Base-by-base conservation (phyloP, 2,888 invertebrate genomes). In the Molorchus minor region DNA sequence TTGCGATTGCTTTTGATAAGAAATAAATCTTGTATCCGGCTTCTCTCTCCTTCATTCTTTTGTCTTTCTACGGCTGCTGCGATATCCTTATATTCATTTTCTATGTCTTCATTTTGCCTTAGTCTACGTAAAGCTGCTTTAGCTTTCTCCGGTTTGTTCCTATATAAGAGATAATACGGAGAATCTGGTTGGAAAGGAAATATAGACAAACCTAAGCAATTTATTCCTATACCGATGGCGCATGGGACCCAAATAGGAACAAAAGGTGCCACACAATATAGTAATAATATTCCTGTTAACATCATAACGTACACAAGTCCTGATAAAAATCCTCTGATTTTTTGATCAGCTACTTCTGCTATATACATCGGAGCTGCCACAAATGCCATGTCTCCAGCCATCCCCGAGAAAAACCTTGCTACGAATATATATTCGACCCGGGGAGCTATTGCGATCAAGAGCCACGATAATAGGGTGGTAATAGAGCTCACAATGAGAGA, bases 331-430 rank as follows among this genome's bases (percentile, higher is more conserved):
- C 80, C 80, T 13, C 80, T 62, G 30, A 80, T 79, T 47, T 76
- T 75, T 43, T 79, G 78, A 62, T 80, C 79, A 4, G 80, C 78
- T 49, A 79, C 78, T 70, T 80, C 80, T 1, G 78, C 79, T 21
- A 80, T 77, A 65, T 78, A 80, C 80, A 80, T 80, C 1, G 80
- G 80, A 0, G 78, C 79, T 5, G 79, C 75, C 1, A 80, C 80
- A 54, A 80, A 80, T 3, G 77, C 79, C 13, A 78, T 77, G 46
- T 80, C 79, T 15, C 79, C 79, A 10, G 79, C 78, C 53, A 79
- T 67, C 1, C 80, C 80, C 4, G 76, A 74, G 12, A 80, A 46
- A 44, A 79, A 77, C 40, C 80, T 71, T 1, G 79, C 79, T 0
- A 74, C 68, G 61, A 77, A 78, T 1, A 80, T 62, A 51, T 74